Evolutionary conservation across 2,113 vertebrate genomes (phyloP).

Genomic region (Oxyruncus cristatus): DNA sequence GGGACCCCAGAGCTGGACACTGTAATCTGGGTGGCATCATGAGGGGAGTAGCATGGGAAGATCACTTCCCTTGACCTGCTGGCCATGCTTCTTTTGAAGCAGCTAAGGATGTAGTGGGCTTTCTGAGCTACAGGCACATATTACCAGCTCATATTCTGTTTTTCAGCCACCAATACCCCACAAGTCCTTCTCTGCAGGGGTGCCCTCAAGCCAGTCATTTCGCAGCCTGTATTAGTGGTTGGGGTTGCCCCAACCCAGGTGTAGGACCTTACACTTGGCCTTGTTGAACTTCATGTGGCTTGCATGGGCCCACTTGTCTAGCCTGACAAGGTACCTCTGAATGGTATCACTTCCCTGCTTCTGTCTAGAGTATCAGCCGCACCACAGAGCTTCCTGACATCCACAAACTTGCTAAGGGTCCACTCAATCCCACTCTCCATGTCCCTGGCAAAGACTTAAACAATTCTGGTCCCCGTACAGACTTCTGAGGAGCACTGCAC

Average conservation of each 20-base stretch:
- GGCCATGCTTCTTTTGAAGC: background rate
- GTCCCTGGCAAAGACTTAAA: background rate
- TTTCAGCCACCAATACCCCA: background rate
- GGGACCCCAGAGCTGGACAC: background rate
- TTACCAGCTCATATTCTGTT: background rate
- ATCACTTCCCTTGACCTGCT: background rate
- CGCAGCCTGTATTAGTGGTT: background rate
- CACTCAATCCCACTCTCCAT: background rate
- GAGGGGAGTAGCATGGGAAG: background rate
- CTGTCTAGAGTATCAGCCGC: background rate
- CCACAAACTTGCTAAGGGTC: background rate
- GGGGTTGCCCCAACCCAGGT: background rate
- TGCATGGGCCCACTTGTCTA: background rate
- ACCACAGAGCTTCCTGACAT: background rate
- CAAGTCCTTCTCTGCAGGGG: background rate
- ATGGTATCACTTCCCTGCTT: accelerated
- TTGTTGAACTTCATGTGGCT: background rate
- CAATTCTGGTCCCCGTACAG: background rate
- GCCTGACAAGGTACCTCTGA: background rate
- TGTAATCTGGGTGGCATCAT: background rate
- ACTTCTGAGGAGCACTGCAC: background rate
- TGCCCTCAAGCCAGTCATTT: background rate
- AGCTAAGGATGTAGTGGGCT: background rate
- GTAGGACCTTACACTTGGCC: background rate
- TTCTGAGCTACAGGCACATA: background rate